A percentile compares a stretch with the other conserved stretches of the same genome.
Conservation (phyloP, 2,888 invertebrate species). For the Andrena haemorrhoa region DNA sequence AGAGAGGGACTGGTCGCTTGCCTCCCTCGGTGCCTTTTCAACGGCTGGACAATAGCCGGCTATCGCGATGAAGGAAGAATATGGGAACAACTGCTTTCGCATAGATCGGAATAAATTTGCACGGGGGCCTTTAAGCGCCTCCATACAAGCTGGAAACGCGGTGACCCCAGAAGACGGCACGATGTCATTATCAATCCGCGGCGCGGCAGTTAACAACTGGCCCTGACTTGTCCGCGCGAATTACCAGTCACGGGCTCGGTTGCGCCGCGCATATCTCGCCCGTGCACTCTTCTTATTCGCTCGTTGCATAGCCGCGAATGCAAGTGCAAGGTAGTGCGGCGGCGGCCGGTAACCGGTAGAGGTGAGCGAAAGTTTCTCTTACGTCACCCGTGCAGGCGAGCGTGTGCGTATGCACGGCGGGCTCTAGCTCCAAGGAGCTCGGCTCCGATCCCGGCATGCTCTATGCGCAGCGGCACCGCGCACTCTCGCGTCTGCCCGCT, state of each 20-base stretch:
- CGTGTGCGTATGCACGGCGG: conserved; percentile 4
- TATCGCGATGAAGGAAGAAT: conserved; percentile 5
- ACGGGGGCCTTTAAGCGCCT: background rate
- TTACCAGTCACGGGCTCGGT: conserved; percentile 61
- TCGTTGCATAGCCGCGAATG: conserved; percentile 66
- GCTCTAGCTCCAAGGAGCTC: conserved; percentile 7
- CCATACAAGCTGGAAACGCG: background rate
- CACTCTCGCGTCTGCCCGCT: conserved; percentile 29
- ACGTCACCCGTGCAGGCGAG: conserved; percentile 71
- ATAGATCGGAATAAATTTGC: conserved; percentile 10
- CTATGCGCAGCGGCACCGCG: conserved; percentile 11
- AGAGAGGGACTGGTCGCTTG: background rate
- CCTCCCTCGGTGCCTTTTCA: background rate
- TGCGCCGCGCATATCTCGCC: conserved; percentile 60
- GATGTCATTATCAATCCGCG: conserved; percentile 56
- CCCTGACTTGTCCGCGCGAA: conserved; percentile 68
- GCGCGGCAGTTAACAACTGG: conserved; percentile 53
- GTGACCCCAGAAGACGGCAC: conserved; percentile 30
- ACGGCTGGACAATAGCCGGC: background rate
- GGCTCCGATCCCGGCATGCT: background rate
- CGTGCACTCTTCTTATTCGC: conserved; percentile 62
- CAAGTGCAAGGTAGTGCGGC: conserved; percentile 80
- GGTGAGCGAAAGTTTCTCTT: conserved; percentile 81
- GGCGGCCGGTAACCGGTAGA: conserved; percentile 63
- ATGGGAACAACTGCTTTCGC: background rate